Evolutionary conservation across 2,888 invertebrate species (phyloP).

Genomic region (Caprella mutica): DNA sequence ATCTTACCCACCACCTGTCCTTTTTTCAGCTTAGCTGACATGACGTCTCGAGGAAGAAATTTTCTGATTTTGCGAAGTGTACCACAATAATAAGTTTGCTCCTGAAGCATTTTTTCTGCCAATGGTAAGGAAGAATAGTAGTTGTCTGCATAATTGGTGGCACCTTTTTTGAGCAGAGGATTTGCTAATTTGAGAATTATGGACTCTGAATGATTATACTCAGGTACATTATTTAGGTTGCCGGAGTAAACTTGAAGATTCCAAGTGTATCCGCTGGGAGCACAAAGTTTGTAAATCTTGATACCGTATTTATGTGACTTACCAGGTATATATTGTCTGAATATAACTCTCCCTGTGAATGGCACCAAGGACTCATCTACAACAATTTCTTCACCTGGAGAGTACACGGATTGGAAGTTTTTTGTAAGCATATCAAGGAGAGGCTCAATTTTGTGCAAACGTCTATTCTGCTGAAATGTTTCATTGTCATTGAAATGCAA

Average conservation of each 20-base stretch:
- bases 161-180: slow-evolving; percentile 6
- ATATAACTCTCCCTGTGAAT: slow-evolving; percentile 10
- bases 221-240: no score
- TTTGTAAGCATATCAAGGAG: slow-evolving; percentile 5
- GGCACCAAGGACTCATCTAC: no score
- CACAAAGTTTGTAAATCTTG: slow-evolving; percentile 1
- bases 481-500: slow-evolving; percentile 11
- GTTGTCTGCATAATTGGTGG: slow-evolving; percentile 13
- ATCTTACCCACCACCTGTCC: neutral
- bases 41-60: neutral
- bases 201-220: slow-evolving; percentile 3
- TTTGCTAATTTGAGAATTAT: neutral
- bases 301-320: slow-evolving; percentile 6
- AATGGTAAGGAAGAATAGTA: slow-evolving; percentile 1
- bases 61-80: neutral
- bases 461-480: neutral
- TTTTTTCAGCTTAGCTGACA: slow-evolving; percentile 9
- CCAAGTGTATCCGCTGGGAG: slow-evolving; percentile 9
- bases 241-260: slow-evolving; percentile 10
- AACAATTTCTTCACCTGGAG: slow-evolving; percentile 3
- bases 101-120: slow-evolving; percentile 10
- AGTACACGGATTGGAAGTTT: slow-evolving; percentile 12
- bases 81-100: slow-evolving; percentile 2
- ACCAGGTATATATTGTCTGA: slow-evolving; percentile 1
- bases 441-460: slow-evolving; percentile 8